Percentiles rank a stretch among this genome's conserved stretches.
Conservation (phyloP, 2,888 invertebrate genomes). For the Phragmatobia fuliginosa region DNA sequence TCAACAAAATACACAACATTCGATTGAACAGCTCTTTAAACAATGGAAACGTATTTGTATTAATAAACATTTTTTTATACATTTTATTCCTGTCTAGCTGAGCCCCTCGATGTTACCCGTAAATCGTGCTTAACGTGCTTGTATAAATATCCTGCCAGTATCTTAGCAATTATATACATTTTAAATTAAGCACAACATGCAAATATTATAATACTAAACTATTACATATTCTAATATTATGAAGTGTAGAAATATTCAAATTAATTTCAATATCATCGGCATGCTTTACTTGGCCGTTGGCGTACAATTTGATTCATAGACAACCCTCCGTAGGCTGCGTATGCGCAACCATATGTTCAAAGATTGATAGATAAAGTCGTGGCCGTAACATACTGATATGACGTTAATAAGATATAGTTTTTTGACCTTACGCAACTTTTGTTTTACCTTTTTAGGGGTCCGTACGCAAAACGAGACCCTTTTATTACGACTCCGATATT, state of each 20-base stretch:
- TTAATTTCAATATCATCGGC: neutral
- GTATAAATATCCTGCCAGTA: neutral
- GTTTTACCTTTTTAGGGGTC: neutral
- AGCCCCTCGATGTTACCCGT: too few species aligned
- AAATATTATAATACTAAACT: neutral
- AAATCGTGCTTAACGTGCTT: too few species aligned
- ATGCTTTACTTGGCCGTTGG: neutral
- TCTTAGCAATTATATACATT: too few species aligned
- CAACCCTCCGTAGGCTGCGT: conserved; percentile 27
- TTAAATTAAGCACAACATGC: neutral
- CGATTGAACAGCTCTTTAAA: too few species aligned
- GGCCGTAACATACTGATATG: conserved; percentile 63
- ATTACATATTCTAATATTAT: neutral
- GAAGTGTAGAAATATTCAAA: neutral
- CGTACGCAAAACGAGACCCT: too few species aligned
- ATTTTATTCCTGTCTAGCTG: too few species aligned
- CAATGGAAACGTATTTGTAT: too few species aligned
- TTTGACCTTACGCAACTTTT: conserved; percentile 40
- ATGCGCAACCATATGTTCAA: conserved; percentile 56
- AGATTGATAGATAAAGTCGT: conserved; percentile 61
- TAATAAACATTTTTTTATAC: too few species aligned
- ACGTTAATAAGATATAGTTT: conserved; percentile 59
- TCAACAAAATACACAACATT: too few species aligned
- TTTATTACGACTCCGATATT: too few species aligned
- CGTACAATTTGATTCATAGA: conserved; percentile 51